Conservation (phyloP, 2,888 invertebrate genomes). For the Keiferia lycopersicella region DNA sequence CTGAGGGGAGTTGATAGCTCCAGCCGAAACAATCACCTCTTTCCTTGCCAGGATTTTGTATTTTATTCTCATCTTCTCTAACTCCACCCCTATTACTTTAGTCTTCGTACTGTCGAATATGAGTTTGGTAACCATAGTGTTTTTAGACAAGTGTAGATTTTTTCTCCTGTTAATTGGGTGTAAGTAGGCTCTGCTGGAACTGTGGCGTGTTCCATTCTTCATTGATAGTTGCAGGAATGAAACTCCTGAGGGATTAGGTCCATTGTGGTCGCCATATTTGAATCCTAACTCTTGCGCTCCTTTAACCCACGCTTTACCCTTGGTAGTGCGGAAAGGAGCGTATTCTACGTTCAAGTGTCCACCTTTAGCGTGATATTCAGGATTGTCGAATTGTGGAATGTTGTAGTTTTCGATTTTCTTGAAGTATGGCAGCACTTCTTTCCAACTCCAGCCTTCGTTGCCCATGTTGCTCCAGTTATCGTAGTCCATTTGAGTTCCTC, state of each 20-base stretch:
- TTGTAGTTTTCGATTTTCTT: constrained; percentile 88
- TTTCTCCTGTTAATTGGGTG: constrained; percentile 80
- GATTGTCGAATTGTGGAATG: constrained; percentile 78
- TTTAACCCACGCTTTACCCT: constrained; percentile 81
- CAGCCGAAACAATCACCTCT: constrained; percentile 89
- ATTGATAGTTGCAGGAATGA: constrained; percentile 83
- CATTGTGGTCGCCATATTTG: constrained; percentile 83
- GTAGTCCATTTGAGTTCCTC: constrained; percentile 87
- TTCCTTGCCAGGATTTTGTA: constrained; percentile 82
- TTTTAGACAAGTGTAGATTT: constrained; percentile 83
- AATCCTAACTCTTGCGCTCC: constrained; percentile 84
- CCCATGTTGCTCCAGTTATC: constrained; percentile 88
- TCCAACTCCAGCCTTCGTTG: constrained; percentile 87
- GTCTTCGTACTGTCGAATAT: constrained; percentile 79
- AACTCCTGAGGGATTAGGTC: constrained; percentile 82
- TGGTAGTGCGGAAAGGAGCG: constrained; percentile 73
- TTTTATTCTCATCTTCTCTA: constrained; percentile 74
- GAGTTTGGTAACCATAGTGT: constrained; percentile 81
- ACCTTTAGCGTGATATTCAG: constrained; percentile 75
- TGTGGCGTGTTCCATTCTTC: constrained; percentile 84
- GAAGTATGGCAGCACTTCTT: constrained; percentile 87
- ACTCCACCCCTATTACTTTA: constrained; percentile 82
- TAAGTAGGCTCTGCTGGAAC: constrained; percentile 85
- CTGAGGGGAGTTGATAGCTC: constrained; percentile 89
- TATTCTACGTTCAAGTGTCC: constrained; percentile 82